Percentiles rank a stretch among this genome's conserved stretches.
Conservation (phyloP, 2,113 vertebrate genomes). For the Vidua macroura region DNA sequence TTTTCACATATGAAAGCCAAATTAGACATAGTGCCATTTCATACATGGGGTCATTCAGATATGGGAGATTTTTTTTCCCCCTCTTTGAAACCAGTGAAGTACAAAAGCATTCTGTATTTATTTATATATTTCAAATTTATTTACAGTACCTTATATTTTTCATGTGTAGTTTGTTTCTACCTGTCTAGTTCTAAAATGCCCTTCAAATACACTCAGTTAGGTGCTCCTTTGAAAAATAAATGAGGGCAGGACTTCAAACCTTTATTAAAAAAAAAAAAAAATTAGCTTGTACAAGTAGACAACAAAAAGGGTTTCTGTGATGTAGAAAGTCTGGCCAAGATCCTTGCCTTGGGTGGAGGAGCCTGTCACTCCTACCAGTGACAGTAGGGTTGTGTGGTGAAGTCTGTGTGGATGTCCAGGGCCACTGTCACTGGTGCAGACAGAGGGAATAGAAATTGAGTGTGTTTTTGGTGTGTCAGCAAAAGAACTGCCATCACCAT, state of each 20-base stretch:
- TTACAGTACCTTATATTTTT: background rate
- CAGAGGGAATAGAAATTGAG: background rate
- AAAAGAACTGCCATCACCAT: background rate
- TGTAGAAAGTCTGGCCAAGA: background rate
- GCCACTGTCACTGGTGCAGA: background rate
- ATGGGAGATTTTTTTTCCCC: background rate
- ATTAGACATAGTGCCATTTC: background rate
- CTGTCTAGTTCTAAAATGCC: background rate
- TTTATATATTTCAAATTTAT: background rate
- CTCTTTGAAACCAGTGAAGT: background rate
- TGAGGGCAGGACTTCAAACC: background rate
- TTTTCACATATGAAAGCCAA: background rate
- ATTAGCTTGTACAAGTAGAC: background rate
- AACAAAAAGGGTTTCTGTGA: background rate
- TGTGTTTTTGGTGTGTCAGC: background rate
- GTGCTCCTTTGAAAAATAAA: background rate
- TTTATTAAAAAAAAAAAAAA: background rate
- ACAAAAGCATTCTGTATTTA: background rate
- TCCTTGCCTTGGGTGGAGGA: background rate
- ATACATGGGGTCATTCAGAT: background rate
- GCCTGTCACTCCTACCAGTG: rapidly evolving
- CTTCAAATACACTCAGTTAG: background rate
- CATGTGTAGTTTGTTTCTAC: background rate
- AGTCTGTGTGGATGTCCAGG: background rate
- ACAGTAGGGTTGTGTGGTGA: rapidly evolving